phyloP scores from a whole-genome alignment of 2,888 invertebrate genomes.

The Trimorus sp. region DNA sequence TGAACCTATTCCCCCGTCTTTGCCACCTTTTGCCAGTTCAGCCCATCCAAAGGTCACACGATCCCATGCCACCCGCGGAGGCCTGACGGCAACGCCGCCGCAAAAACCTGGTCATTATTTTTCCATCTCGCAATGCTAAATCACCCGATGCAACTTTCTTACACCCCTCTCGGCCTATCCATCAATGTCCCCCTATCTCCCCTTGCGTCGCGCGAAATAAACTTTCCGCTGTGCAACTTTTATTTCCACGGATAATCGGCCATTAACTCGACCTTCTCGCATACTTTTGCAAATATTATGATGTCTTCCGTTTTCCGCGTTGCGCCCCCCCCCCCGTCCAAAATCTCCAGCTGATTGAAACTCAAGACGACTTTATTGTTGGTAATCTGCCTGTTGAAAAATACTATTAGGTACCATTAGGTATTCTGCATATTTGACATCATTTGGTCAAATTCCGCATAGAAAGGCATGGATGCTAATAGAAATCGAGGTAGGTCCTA shows the following conservation, averaged over 20 bases:
- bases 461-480: too few relatives aligned
- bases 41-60: not conserved
- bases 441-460: too few relatives aligned
- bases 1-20: too few relatives aligned
- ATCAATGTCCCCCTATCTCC: constrained; percentile 40
- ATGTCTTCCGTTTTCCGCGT: not conserved
- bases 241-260: constrained; percentile 23
- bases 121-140: constrained; percentile 42
- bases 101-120: constrained; percentile 43
- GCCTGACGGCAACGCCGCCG: not conserved
- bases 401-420: too few relatives aligned
- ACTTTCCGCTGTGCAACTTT: constrained; percentile 39
- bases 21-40: too few relatives aligned
- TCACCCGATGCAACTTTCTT: constrained; percentile 33
- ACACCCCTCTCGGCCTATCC: constrained; percentile 34
- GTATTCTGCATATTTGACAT: too few relatives aligned
- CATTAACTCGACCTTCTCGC: constrained; percentile 17
- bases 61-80: constrained; percentile 20
- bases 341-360: not conserved
- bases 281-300: constrained; percentile 44
- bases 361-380: too few relatives aligned
- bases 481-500: too few relatives aligned
- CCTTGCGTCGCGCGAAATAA: constrained; percentile 26
- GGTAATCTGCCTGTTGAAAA: too few relatives aligned
- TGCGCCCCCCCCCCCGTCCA: not conserved